Evolutionary conservation across 2,888 invertebrate species (phyloP), one percentile per base, ranked within the genome.

Genomic region (Ctena decussata): DNA sequence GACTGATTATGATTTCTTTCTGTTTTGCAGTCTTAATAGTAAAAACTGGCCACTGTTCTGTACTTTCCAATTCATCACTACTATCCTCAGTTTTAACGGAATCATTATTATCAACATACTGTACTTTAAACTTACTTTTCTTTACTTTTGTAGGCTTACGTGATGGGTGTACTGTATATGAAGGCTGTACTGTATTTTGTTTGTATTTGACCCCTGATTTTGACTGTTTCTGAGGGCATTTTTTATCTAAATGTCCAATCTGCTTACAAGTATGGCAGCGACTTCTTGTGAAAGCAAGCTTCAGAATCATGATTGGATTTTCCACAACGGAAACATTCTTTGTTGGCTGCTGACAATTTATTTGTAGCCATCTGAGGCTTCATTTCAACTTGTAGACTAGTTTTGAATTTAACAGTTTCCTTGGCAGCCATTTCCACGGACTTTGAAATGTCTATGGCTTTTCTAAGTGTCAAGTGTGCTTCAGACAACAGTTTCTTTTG

Each of bases 401-500:
- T 35, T 15, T 49, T 57, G 37, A 60, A 35, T n/a, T 76, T 60
- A 30, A 32, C 21, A 1, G 76, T 71, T 21, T 85, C 78, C 18
- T 57, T 46, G 0, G 65, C 65, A 18, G 81, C 80, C 18, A 69
- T 73, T 69, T 78, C 74, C 39, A 84, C 73, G n/a, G 72, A 60
- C 21, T 57, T 46, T 8, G 85, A 41, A 41, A 85, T 74, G 1
- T 81, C 41, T 0, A 60, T 35, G 18, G 81, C 74, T 39, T 79
- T 78, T 24, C 77, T 65, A 11, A 88, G 44, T 15, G 74, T 69
- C 15, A 86, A 35, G 12, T 80, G 49, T 30, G 70, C 74, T 32
- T 77, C 80, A 24, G 83, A 44, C 24, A 88, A 77, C 32, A 86
- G 46, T 30, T 53, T 71, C 49, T 76, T 85, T 32, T 84, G 84